phyloP scores from a whole-genome alignment of 2,113 vertebrate genomes.

The Mesitornis unicolor region DNA sequence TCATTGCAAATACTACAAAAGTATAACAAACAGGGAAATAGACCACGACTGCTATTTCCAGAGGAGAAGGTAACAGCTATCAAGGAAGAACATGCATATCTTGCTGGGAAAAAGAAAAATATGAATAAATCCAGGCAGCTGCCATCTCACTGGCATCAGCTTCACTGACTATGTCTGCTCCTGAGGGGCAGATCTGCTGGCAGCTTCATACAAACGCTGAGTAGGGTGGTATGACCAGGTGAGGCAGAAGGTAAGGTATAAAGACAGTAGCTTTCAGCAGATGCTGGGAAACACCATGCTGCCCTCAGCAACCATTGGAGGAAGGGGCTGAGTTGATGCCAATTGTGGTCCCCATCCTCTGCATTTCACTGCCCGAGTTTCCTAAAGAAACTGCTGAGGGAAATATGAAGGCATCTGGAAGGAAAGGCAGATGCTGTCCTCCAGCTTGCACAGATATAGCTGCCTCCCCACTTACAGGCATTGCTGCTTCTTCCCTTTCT shows the following conservation, averaged over 20 bases:
- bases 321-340: neutral
- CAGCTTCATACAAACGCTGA: neutral
- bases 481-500: neutral
- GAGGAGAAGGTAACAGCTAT: neutral
- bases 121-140: neutral
- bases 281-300: neutral
- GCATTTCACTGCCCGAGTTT: accelerated
- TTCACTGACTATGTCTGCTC: accelerated
- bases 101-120: neutral
- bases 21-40: neutral
- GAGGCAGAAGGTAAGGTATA: neutral
- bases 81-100: neutral
- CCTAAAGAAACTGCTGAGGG: neutral
- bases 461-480: neutral
- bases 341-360: neutral
- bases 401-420: neutral
- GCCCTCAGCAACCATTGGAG: neutral
- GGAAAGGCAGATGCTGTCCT: neutral
- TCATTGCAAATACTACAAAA: neutral
- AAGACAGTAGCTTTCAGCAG: neutral
- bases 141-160: neutral
- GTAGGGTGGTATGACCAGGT: accelerated
- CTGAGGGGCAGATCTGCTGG: neutral
- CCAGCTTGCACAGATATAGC: neutral
- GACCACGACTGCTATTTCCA: neutral